Base-by-base conservation (phyloP, 2,113 vertebrate genomes). In the Tricholaema leucomelas region DNA sequence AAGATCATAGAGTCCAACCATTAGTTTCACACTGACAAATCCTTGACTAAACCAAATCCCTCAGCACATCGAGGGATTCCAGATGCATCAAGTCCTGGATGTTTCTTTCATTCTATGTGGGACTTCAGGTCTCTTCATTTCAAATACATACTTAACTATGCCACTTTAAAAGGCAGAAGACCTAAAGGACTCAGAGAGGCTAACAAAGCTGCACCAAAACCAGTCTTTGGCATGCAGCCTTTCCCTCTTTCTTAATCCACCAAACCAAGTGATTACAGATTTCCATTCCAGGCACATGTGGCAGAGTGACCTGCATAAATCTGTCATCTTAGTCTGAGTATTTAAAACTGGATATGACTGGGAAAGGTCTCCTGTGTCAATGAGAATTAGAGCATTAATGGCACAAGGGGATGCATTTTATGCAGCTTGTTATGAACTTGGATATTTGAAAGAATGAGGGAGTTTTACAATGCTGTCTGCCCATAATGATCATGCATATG, bases 321-420 rank as follows among this genome's bases (percentile, higher is more conserved):
- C 82, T 92, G 72, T 91, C 63, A 72, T 60, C 28, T 73, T 63
- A 85, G 31, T 78, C n/a, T 88, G 67, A 84, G n/a, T 84, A 84
- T 92, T 97, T 96, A 85, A 82, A 97, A 96, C 94, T 85, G 40
- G 78, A 82, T 88, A 82, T 60, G 71, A 58, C 71, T 94, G 40
- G 38, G 46, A 94, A 94, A 96, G 81, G 67, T 82, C 54, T 93
- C 31, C 84, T 59, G 85, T 92, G 87, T 95, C 89, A 94, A 72
- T 87, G 76, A 59, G 42, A 74, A 84, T 50, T 87, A 91, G 21
- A 73, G 7, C 33, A 64, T 70, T 90, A 90, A 65, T 90, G 58
- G 30, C 67, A 75, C 90, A 95, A 88, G 63, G 78, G 20, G 33
- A 88, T 88, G 52, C 61, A 83, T 88, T 95, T 94, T 93, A 44